Evolutionary conservation across 2,113 vertebrate genomes (phyloP), one percentile per base, ranked within the genome.

Genomic region (Dicentrarchus labrax): DNA sequence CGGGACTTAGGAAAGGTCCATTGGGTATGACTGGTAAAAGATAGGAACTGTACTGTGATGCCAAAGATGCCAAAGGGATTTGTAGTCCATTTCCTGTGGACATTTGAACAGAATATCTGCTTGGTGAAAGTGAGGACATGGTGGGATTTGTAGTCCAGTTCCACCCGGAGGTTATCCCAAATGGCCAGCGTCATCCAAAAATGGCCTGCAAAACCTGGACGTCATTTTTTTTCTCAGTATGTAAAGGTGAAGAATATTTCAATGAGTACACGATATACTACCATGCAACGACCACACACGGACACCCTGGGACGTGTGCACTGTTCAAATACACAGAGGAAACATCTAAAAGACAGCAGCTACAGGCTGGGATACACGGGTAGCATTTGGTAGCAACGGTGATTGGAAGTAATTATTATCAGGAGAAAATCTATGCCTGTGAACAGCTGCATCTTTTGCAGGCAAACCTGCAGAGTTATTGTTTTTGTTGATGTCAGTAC

Each of bases 241-340:
- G 76, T 76, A 72, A 87, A 84, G 56, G 80, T 89, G 71, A 86
- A 69, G 73, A 85, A 76, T 86, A 85, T 66, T 68, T 90, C 66
- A 76, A 83, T 81, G 80, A 75, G 62, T 78, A 86, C 87, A 89
- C 87, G 62, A 89, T 81, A 88, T 56, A 91, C 80, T 86, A 88
- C 90, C 90, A 91, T 93, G 90, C 90, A 93, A 93, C 60, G 30
- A 90, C 72, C 90, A 93, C 86, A 89, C 76, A 69, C 83, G 83
- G 87, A 88, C 85, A 93, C 79, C 83, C 85, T 76, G 85, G 78
- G 68, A 91, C 87, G 73, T 89, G 88, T 90, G 86, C 88, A 90
- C 88, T 85, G 82, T 86, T 91, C 71, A 85, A 88, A 88, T 86
- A 93, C 81, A 89, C 84, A 85, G 65, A 87, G 86, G 71, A 91